Conservation (phyloP, 2,113 vertebrate genomes). For the Furnarius figulus region DNA sequence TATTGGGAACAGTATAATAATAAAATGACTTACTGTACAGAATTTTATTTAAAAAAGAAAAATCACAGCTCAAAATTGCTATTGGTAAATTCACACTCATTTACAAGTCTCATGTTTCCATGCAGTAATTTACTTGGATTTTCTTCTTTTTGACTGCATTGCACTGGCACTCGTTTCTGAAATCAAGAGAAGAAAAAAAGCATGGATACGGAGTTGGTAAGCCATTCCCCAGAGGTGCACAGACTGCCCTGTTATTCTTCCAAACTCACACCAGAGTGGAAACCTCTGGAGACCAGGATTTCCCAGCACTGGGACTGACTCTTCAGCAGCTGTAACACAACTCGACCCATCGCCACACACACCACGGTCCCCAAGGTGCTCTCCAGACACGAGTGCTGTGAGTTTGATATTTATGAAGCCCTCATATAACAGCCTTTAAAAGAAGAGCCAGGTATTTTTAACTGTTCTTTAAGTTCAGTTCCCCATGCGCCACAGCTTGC, state of each 20-base stretch:
- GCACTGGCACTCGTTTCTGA: conserved; percentile 90
- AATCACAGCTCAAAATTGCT: conserved; percentile 82
- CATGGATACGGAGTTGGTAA: conserved; percentile 22
- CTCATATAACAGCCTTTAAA: rapidly evolving
- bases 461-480: not conserved
- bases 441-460: rapidly evolving
- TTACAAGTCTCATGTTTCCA: conserved; percentile 86
- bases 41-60: conserved; percentile 77
- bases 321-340: rapidly evolving
- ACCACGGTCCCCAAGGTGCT: not conserved
- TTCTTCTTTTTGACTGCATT: conserved; percentile 97
- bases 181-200: conserved; percentile 66
- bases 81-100: conserved; percentile 88
- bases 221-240: not conserved
- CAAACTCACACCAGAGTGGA: not conserved
- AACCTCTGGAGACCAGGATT: not conserved
- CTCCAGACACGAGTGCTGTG: rapidly evolving
- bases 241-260: not conserved
- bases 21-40: conserved; percentile 92
- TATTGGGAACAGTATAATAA: conserved; percentile 77
- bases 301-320: not conserved
- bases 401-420: rapidly evolving
- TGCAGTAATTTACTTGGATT: conserved; percentile 91
- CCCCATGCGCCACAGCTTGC: rapidly evolving
- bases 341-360: rapidly evolving